Conservation (phyloP, 2,113 vertebrate species). For the Todiramphus chloris region DNA sequence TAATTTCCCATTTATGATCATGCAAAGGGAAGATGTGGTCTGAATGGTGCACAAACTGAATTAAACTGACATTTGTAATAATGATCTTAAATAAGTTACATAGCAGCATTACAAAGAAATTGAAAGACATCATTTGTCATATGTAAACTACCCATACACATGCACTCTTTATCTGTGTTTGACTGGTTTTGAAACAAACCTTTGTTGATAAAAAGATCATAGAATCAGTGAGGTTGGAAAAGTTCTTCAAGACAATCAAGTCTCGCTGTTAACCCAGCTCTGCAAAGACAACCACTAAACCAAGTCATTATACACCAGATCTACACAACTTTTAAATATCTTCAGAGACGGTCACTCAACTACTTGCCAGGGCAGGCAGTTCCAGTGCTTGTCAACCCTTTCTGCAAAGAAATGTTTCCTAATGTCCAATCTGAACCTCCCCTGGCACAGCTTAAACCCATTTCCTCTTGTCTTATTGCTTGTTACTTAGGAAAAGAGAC, state of each 20-base stretch:
- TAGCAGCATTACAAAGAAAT: neutral
- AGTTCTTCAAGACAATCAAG: no score
- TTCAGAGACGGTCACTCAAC: no score
- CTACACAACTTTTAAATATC: no score
- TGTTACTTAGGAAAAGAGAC: neutral
- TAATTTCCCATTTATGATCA: neutral
- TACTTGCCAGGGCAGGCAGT: neutral
- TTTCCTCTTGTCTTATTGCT: neutral
- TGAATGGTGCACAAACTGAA: neutral
- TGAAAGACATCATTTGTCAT: neutral
- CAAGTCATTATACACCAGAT: no score
- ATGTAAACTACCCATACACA: neutral
- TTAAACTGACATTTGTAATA: neutral
- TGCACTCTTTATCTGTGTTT: neutral
- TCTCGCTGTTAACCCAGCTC: no score
- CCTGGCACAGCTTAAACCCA: neutral
- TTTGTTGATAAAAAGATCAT: neutral
- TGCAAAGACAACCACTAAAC: no score
- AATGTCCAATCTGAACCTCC: neutral
- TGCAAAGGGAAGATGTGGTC: neutral
- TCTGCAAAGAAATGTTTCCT: neutral
- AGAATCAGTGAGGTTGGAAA: no score
- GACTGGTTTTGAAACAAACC: neutral
- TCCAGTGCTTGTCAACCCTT: neutral
- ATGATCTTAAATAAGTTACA: neutral